Evolutionary conservation across 1,140 invertebrate species (phyloP).

Genomic region (Rhagoletis pomonella): DNA sequence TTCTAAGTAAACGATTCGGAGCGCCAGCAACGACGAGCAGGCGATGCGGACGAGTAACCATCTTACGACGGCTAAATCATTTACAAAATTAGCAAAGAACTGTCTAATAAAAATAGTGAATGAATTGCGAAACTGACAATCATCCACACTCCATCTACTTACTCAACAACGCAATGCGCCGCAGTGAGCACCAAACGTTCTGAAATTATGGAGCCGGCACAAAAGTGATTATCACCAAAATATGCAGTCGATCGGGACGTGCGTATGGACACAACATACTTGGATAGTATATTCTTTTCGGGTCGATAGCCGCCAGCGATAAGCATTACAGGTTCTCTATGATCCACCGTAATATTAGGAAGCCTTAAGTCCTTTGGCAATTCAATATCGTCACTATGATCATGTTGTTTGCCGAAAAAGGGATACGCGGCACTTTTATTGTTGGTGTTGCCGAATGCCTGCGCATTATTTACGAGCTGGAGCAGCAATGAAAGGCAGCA

Average conservation of each 20-base stretch:
- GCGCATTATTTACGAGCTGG: no score
- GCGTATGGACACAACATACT: slow-evolving; percentile 61
- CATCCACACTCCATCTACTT: neutral
- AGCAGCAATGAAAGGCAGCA: no score
- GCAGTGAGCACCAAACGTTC: slow-evolving; percentile 58
- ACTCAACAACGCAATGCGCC: slow-evolving; percentile 59
- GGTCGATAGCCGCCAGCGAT: slow-evolving; percentile 49
- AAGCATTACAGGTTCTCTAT: slow-evolving; percentile 1
- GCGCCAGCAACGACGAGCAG: slow-evolving; percentile 55
- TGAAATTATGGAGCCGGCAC: slow-evolving; percentile 58
- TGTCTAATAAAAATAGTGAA: neutral
- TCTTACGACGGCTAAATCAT: slow-evolving; percentile 35
- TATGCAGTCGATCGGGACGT: slow-evolving; percentile 35
- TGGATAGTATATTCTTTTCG: neutral
- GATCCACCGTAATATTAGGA: neutral
- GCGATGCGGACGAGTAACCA: slow-evolving; percentile 40
- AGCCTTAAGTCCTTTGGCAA: neutral
- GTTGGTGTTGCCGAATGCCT: no score
- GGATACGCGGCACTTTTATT: no score
- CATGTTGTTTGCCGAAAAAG: neutral
- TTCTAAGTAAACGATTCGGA: slow-evolving; percentile 43
- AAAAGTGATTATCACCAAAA: slow-evolving; percentile 64
- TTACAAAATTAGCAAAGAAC: neutral
- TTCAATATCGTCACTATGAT: neutral
- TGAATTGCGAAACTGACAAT: neutral